Percentiles rank a stretch among this genome's conserved stretches.
phyloP scores from a whole-genome alignment of 1,140 invertebrate species.

The Carposina sasakii region DNA sequence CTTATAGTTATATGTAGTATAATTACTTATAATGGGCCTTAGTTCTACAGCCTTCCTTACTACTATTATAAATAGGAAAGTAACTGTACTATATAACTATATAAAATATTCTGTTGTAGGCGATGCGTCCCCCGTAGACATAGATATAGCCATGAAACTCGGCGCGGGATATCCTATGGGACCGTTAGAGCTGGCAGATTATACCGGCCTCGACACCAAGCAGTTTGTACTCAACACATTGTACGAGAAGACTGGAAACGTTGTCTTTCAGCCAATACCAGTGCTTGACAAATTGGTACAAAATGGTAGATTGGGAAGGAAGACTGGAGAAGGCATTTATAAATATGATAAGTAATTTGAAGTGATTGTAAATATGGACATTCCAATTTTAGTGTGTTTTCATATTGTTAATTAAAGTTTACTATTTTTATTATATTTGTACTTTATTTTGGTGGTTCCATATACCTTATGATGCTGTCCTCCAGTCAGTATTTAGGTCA shows the following conservation, averaged over 20 bases:
- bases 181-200: conserved; percentile 85
- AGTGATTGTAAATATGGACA: too few species aligned
- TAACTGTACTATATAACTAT: too few species aligned
- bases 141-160: conserved; percentile 88
- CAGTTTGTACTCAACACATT: conserved; percentile 77
- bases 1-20: too few species aligned
- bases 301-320: conserved; percentile 85
- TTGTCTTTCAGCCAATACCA: conserved; percentile 77
- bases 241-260: conserved; percentile 82
- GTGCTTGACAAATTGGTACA: conserved; percentile 79
- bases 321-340: conserved; percentile 89
- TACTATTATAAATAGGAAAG: too few species aligned
- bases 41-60: too few species aligned
- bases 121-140: conserved; percentile 80
- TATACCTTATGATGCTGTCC: too few species aligned
- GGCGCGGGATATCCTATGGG: conserved; percentile 90
- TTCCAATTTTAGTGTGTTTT: too few species aligned
- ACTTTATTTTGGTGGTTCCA: too few species aligned
- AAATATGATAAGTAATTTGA: conserved; percentile 76
- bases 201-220: conserved; percentile 83
- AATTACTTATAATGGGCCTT: too few species aligned
- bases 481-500: too few species aligned
- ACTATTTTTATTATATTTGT: too few species aligned
- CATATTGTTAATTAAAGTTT: too few species aligned
- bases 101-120: conserved; percentile 36